Base-by-base conservation (phyloP, 1,140 invertebrate species). In the Drosophila dunni region DNA sequence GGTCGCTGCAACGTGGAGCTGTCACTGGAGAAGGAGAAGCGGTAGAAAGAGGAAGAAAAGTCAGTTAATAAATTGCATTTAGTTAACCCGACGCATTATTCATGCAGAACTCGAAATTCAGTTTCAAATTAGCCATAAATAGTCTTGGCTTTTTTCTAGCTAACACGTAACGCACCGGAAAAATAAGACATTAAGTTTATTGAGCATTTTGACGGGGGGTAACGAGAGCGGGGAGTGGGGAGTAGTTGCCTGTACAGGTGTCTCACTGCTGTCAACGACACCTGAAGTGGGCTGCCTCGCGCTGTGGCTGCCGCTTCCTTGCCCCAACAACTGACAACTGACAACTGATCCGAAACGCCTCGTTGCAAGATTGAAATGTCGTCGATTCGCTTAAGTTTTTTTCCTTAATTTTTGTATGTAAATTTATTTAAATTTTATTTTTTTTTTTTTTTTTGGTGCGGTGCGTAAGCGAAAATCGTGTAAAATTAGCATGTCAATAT, bases 161-260 rank as follows among this genome's bases (percentile, higher is more conserved):
- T 24, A 36, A 58, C 80, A 83, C 81, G 78, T 69, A 73, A 86
- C 82, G 79, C 83, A 86, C 83, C 83, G 83, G 83, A 86, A 86
- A 86, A 86, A 86, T 84, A 83, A 88, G 83, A 56, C 79, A 75
- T 82, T 88, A 58, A 86, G 77, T 88, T 86, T 86, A 78, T 88
- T 86, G 48, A 86, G 63, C 83, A 86, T 86, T 74, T 83, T 79
- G 61, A 24, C 38, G 62, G 38, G 42, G 40, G 65, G 9, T 8
- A 13, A 1, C 7, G 6, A 15, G 34, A 0, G 15, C 5, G 34
- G 13, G 42, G 13, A 11, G 40, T 57, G 46, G 34, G 13, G 33
- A 29, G 24, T 29, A 29, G 24, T 29, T 29, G 24, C 24, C 24
- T 29, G 40, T 40, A 40, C 10, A 13, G 20, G 36, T 57, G 54